Conservation (phyloP, 2,797 vertebrate species). For the Coracias cyanogaster region DNA sequence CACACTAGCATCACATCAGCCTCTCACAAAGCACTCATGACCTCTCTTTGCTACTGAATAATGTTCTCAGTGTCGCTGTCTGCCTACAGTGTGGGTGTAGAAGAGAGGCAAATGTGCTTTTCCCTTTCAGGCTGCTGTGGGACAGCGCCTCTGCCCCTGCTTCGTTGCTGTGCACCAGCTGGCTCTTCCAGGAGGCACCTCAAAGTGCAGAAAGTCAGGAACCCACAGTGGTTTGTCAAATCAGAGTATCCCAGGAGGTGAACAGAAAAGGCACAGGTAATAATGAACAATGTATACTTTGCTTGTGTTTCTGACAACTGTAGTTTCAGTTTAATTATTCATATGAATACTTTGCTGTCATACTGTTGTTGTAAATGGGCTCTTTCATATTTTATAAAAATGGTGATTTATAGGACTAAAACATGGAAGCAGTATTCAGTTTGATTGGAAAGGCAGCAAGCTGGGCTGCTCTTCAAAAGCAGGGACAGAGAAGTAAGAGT, state of each 20-base stretch:
- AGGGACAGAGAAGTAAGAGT: not conserved
- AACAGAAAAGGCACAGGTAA: not conserved
- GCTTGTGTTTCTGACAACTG: not conserved
- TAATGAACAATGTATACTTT: not conserved
- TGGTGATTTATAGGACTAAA: slow-evolving; percentile 14
- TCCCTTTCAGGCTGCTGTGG: not conserved
- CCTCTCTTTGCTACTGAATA: not conserved
- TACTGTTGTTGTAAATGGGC: not conserved
- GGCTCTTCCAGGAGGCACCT: not conserved
- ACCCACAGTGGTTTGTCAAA: not conserved
- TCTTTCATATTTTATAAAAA: slow-evolving; percentile 46
- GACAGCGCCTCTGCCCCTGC: not conserved
- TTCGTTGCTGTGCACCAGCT: not conserved
- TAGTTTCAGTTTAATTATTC: slow-evolving; percentile 54
- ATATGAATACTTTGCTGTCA: not conserved
- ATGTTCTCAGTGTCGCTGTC: not conserved
- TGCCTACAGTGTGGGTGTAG: not conserved
- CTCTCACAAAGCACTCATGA: not conserved
- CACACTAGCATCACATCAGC: rapidly evolving
- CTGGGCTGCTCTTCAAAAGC: not conserved
- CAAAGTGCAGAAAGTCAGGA: not conserved
- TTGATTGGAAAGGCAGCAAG: not conserved
- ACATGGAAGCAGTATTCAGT: not conserved
- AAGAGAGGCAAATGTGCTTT: not conserved
- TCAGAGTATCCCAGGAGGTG: not conserved